Evolutionary conservation across 2,888 invertebrate species (phyloP).

Genomic region (Onchidella celtica): DNA sequence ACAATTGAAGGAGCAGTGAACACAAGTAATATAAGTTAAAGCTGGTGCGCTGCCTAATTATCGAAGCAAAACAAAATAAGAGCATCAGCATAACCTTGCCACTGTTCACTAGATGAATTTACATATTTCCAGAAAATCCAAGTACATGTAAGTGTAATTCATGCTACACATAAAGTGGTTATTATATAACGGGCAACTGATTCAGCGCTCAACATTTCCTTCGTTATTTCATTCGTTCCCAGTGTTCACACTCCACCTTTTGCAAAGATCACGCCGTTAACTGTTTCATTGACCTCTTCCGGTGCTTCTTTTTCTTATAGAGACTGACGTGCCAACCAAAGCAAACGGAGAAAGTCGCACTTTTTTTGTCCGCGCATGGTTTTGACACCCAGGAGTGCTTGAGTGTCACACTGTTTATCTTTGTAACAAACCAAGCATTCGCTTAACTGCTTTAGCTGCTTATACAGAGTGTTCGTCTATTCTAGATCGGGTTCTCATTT

Average conservation of each 20-base stretch:
- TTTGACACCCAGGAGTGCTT: slow-evolving; percentile 29
- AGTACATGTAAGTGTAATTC: background rate
- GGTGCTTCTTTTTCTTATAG: background rate
- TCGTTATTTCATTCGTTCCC: background rate
- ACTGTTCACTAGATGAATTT: too few relatives aligned
- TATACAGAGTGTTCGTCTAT: background rate
- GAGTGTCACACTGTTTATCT: slow-evolving; percentile 37
- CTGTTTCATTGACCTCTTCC: slow-evolving; percentile 15
- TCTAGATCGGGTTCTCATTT: slow-evolving; percentile 27
- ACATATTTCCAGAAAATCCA: background rate
- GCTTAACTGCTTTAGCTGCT: slow-evolving; percentile 9
- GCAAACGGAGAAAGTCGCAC: slow-evolving; percentile 11
- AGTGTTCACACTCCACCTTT: background rate
- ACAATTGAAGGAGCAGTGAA: too few relatives aligned
- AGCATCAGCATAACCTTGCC: too few relatives aligned
- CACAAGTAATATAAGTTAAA: too few relatives aligned
- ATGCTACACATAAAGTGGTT: background rate
- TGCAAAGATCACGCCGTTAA: slow-evolving; percentile 4
- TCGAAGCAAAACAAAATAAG: too few relatives aligned
- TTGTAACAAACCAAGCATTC: slow-evolving; percentile 25
- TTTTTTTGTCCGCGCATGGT: background rate
- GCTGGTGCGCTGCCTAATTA: too few relatives aligned
- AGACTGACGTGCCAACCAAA: background rate
- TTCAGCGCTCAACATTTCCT: background rate
- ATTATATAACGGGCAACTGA: background rate